These are phyloP conservation scores for Drosophila nigritarsus DNA, from an alignment of 2,888 invertebrate species.

Conservation along the genomic window DNA sequence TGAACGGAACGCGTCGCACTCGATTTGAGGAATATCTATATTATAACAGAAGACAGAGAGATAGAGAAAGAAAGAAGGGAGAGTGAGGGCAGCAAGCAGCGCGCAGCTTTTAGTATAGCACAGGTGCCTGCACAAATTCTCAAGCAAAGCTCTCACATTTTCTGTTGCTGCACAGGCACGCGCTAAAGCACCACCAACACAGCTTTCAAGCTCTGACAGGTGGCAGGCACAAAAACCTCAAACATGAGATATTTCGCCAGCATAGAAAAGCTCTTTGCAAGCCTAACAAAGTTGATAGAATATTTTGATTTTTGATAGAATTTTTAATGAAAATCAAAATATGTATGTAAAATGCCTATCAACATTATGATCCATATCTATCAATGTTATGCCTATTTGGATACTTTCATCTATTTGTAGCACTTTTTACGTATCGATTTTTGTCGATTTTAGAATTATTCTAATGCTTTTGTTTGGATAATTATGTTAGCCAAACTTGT, in stretches of 20 bases:
- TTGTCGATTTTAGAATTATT: neutral
- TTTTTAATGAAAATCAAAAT: neutral
- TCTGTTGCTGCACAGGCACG: neutral
- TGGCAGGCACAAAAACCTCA: neutral
- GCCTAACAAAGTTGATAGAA: neutral
- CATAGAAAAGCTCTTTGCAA: neutral
- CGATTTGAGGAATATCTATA: constrained; percentile 28
- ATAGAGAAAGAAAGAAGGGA: neutral
- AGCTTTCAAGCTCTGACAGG: neutral
- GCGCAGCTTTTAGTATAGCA: neutral
- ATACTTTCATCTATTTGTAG: too few species aligned
- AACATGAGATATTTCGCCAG: neutral
- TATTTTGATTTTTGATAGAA: neutral
- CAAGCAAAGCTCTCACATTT: neutral
- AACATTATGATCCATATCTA: neutral
- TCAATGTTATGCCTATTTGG: neutral
- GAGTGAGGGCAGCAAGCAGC: neutral
- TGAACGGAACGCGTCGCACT: constrained; percentile 55
- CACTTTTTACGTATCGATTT: too few species aligned
- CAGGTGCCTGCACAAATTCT: constrained; percentile 3
- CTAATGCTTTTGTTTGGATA: neutral
- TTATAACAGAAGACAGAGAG: neutral
- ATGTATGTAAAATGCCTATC: neutral
- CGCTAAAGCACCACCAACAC: neutral
- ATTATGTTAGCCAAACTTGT: neutral